These are phyloP conservation scores for Boleophthalmus pectinirostris DNA, from an alignment of 2,113 vertebrate species.

Conservation along the genomic window DNA sequence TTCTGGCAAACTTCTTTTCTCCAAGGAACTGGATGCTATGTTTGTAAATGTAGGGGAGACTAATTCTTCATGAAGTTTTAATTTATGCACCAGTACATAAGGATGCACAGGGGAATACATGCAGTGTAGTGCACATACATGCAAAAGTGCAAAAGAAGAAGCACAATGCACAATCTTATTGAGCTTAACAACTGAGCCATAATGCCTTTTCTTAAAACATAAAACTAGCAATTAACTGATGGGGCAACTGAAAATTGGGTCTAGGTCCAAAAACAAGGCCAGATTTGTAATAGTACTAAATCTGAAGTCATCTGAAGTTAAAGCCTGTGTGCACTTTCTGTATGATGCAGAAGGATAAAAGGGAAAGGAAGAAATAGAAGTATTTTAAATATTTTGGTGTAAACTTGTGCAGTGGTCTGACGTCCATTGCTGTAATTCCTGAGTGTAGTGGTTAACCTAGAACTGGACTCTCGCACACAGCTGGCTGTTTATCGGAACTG, in stretches of 20 bases:
- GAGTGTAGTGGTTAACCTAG: constrained; percentile 30
- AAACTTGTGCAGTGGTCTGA: constrained; percentile 4
- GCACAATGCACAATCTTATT: background rate
- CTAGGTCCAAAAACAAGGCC: background rate
- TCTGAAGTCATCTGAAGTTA: no score
- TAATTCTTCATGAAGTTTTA: constrained; percentile 46
- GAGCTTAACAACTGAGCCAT: background rate
- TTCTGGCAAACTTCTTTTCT: constrained; percentile 11
- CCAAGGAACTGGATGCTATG: constrained; percentile 28
- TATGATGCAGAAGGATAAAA: background rate
- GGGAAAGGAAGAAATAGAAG: background rate
- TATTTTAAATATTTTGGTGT: constrained; percentile 1
- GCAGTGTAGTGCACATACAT: constrained; percentile 15
- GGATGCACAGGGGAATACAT: constrained; percentile 8
- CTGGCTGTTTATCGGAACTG: constrained; percentile 48
- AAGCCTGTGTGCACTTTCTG: background rate
- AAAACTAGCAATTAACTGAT: background rate
- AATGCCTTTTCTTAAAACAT: background rate
- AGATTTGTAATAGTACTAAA: background rate
- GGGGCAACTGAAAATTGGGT: background rate
- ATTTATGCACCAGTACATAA: constrained; percentile 6
- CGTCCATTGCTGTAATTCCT: background rate
- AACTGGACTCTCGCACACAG: constrained; percentile 20
- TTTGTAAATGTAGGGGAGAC: constrained; percentile 22
- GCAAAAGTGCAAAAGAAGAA: background rate